Evolutionary conservation across 2,797 vertebrate species (phyloP), one percentile per base, ranked within the genome.

Genomic region (Coreius guichenoti): DNA sequence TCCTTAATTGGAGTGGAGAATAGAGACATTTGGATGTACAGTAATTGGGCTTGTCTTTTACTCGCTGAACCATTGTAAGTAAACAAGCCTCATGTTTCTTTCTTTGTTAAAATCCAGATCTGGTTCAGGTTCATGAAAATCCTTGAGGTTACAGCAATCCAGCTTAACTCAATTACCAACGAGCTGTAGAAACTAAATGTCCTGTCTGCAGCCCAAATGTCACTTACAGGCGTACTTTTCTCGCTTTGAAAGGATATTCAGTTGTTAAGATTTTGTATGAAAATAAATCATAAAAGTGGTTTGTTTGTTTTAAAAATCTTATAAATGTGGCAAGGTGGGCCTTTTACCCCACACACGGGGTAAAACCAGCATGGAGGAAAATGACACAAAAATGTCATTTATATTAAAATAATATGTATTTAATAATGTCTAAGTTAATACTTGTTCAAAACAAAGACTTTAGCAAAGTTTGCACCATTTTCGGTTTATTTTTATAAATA

Each of bases 1-100:
- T 87, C 84, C 86, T 86, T 87, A 87, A 81, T 87, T 91, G 88
- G 90, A 90, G 31, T 36, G 51, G 29, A n/a, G 56, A 70, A 63
- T 73, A 36, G 29, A 78, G 45, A 72, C 1, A 51, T 49, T 45
- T 26, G 3, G 1, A 51, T 78, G 29, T 79, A 79, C 43, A 80
- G 63, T 80, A 80, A 80, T 86, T 83, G 65, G 47, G 29, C 39
- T 67, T 83, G 36, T 75, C 36, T 68, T 56, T 4, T 56, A 63
- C 33, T 43, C 47, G 21, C 69, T 79, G 75, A 58, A 70, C 51
- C 75, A 39, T 77, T 31, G 82, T 68, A 47, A 84, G 29, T 68
- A 80, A 80, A 84, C 69, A 74, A 78, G 75, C n/a, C 81, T 65
- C 31, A 29, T 36, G 51, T 86, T 68, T 86, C 45, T 67, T 77